phyloP scores from a whole-genome alignment of 2,797 vertebrate genomes.

The Thamnophis elegans region DNA sequence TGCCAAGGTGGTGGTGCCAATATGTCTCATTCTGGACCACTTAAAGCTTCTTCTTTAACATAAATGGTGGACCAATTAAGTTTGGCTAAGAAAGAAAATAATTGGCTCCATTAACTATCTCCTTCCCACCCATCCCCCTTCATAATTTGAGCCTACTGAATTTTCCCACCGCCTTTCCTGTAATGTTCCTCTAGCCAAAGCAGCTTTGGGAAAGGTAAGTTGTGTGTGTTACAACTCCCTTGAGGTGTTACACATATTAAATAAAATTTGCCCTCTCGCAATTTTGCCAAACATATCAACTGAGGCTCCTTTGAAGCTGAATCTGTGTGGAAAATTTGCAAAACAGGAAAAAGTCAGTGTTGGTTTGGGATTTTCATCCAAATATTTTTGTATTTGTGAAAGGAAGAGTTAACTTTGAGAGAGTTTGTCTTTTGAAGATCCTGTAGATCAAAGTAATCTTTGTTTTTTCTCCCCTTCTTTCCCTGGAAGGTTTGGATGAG shows the following conservation, averaged over 20 bases:
- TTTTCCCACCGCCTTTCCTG: not conserved
- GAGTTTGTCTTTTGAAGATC: constrained; percentile 52
- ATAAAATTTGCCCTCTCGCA: not conserved
- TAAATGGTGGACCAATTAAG: not conserved
- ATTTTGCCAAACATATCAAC: not conserved
- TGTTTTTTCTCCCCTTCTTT: not conserved
- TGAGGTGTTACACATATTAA: not conserved
- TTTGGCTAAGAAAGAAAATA: not conserved
- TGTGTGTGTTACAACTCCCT: not conserved
- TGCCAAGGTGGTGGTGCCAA: not conserved
- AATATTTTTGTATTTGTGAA: constrained; percentile 64
- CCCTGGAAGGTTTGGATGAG: constrained; percentile 85
- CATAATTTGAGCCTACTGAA: not conserved
- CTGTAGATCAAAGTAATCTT: constrained; percentile 55
- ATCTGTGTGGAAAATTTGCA: not conserved
- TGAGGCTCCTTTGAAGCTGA: not conserved
- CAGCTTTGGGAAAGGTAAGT: too few relatives aligned
- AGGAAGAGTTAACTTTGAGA: constrained; percentile 63
- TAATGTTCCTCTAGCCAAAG: not conserved
- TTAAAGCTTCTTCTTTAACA: not conserved
- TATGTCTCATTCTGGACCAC: not conserved
- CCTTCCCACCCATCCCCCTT: not conserved
- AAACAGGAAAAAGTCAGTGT: constrained; percentile 1
- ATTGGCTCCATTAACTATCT: not conserved
- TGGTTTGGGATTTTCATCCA: not conserved